These are phyloP conservation scores for Branchipolynoe longqiensis DNA, from an alignment of 2,888 invertebrate genomes.

Conservation along the genomic window DNA sequence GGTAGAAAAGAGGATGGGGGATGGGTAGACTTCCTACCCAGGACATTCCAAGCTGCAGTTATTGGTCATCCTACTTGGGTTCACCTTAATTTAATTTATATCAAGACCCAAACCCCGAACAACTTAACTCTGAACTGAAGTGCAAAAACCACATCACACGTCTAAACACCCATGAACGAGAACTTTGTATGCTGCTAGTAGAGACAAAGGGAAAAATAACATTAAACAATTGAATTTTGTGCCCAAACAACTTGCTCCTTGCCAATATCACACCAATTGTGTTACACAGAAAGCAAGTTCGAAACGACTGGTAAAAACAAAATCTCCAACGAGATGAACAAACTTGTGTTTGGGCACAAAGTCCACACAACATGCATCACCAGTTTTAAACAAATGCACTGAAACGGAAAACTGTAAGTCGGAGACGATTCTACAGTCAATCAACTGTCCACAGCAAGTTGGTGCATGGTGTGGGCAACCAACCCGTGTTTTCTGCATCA, in stretches of 20 bases:
- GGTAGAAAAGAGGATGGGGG: too few relatives aligned
- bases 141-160: conserved; percentile 52
- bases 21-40: too few relatives aligned
- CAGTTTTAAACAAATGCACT: conserved; percentile 47
- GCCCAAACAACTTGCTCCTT: conserved; percentile 45
- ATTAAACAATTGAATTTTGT: conserved; percentile 53
- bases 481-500: conserved; percentile 19
- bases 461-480: conserved; percentile 14
- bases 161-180: conserved; percentile 52
- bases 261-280: too few relatives aligned
- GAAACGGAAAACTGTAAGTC: conserved; percentile 35
- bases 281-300: too few relatives aligned
- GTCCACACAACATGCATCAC: conserved; percentile 48
- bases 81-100: too few relatives aligned
- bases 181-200: conserved; percentile 54
- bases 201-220: conserved; percentile 46
- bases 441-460: conserved; percentile 19
- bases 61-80: too few relatives aligned
- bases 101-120: background rate
- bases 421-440: background rate
- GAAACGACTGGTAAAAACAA: background rate
- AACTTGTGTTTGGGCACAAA: conserved; percentile 32
- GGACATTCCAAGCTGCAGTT: background rate
- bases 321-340: background rate
- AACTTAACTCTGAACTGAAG: conserved; percentile 52